These are phyloP conservation scores for Chironomus riparius DNA, from an alignment of 2,888 invertebrate species.

Conservation along the genomic window DNA sequence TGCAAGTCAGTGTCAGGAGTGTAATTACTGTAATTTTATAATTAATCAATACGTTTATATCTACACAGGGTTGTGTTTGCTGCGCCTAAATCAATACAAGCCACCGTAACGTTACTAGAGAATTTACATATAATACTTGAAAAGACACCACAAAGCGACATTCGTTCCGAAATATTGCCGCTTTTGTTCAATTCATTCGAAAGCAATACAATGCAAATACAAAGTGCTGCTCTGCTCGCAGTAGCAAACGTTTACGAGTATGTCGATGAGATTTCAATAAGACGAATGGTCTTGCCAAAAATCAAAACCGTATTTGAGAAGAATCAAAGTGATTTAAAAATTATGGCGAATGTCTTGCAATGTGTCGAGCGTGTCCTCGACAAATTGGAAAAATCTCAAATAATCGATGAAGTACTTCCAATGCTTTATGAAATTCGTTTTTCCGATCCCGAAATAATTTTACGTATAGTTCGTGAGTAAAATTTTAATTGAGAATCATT, in stretches of 20 bases:
- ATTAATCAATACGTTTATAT: constrained; percentile 24
- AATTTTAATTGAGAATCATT: not conserved
- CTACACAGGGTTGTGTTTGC: constrained; percentile 57
- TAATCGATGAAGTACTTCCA: constrained; percentile 84
- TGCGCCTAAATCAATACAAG: constrained; percentile 71
- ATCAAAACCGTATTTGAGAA: constrained; percentile 72
- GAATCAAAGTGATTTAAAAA: constrained; percentile 68
- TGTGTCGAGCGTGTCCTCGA: constrained; percentile 74
- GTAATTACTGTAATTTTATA: not conserved
- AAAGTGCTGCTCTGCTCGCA: constrained; percentile 83
- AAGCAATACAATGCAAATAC: constrained; percentile 78
- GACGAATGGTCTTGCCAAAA: constrained; percentile 71
- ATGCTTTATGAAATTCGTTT: constrained; percentile 77
- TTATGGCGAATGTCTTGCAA: constrained; percentile 67
- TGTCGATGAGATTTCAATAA: constrained; percentile 71
- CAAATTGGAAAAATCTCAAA: constrained; percentile 72
- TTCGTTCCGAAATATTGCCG: constrained; percentile 73
- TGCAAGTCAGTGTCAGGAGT: not conserved
- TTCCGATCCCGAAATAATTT: constrained; percentile 79
- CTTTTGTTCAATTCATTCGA: constrained; percentile 81
- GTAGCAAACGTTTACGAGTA: constrained; percentile 77
- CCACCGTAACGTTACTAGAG: constrained; percentile 79
- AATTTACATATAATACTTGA: constrained; percentile 80
- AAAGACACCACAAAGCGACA: constrained; percentile 73
- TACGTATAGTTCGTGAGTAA: constrained; percentile 78